Percentiles rank a stretch among this genome's conserved stretches.
These are phyloP conservation scores for Mola mola DNA, from an alignment of 2,113 vertebrate genomes.

Conservation along the genomic window DNA sequence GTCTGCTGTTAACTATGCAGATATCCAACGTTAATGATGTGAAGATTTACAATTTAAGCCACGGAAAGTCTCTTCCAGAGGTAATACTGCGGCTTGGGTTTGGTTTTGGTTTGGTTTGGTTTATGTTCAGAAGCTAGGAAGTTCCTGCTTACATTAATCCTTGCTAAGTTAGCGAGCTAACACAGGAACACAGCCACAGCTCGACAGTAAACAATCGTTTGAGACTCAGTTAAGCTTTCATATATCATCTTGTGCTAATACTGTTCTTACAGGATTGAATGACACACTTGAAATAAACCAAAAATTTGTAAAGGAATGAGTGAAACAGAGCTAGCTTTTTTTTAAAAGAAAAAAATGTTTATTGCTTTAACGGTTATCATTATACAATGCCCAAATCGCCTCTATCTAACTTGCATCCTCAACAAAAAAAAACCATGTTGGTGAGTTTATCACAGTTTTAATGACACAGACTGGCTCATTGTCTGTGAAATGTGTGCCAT, in stretches of 20 bases:
- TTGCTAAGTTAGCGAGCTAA: slow-evolving; percentile 6
- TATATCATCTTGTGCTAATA: not conserved
- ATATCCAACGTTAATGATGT: slow-evolving; percentile 95
- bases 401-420: too few species aligned
- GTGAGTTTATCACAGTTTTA: slow-evolving; percentile 80
- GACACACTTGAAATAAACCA: not conserved
- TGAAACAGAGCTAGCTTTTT: too few species aligned
- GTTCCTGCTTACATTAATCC: not conserved
- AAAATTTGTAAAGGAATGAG: fast-evolving
- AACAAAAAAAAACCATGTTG: slow-evolving; percentile 97
- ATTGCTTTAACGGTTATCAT: too few species aligned
- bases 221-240: not conserved
- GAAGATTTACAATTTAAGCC: slow-evolving; percentile 97
- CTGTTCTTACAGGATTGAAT: not conserved
- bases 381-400: not conserved
- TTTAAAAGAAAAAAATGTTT: too few species aligned
- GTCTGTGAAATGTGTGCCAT: not conserved
- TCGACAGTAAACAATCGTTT: not conserved
- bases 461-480: fast-evolving
- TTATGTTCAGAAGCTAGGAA: not conserved
- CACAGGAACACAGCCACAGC: slow-evolving; percentile 3
- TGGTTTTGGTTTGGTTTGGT: fast-evolving
- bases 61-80: slow-evolving; percentile 95
- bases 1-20: slow-evolving; percentile 83
- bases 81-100: too few species aligned